phyloP scores from a whole-genome alignment of 2,113 vertebrate species.

The Campylomormyrus numenius region DNA sequence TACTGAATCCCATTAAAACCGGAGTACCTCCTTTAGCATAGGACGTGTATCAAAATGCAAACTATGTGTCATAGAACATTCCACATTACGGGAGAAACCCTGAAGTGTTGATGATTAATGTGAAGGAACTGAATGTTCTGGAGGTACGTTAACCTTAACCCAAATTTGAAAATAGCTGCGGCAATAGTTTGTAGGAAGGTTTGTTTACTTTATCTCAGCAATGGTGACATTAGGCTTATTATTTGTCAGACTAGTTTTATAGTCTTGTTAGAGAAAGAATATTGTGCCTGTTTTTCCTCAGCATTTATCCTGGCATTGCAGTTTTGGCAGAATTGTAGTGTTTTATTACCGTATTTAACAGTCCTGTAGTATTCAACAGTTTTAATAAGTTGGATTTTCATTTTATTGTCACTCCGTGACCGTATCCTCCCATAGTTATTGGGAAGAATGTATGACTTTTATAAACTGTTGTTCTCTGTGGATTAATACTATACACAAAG shows the following conservation, averaged over 20 bases:
- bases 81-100: not conserved
- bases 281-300: not conserved
- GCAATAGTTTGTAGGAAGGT: not conserved
- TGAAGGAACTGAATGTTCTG: not conserved
- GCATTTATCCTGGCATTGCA: not conserved
- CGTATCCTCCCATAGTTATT: not conserved
- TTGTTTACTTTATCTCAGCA: not conserved
- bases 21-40: not conserved
- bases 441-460: not conserved
- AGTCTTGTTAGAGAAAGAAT: not conserved
- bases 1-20: not conserved
- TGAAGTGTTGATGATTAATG: not conserved
- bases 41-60: not conserved
- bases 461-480: not conserved
- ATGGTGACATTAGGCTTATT: not conserved
- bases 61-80: not conserved
- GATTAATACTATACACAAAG: not conserved
- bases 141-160: not conserved
- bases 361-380: not conserved
- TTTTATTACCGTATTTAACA: not conserved
- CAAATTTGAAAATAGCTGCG: not conserved
- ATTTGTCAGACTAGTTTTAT: not conserved
- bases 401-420: not conserved
- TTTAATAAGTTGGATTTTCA: not conserved
- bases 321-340: not conserved